Evolutionary conservation across 2,888 invertebrate genomes (phyloP).

Genomic region (Bombyx huttoni): DNA sequence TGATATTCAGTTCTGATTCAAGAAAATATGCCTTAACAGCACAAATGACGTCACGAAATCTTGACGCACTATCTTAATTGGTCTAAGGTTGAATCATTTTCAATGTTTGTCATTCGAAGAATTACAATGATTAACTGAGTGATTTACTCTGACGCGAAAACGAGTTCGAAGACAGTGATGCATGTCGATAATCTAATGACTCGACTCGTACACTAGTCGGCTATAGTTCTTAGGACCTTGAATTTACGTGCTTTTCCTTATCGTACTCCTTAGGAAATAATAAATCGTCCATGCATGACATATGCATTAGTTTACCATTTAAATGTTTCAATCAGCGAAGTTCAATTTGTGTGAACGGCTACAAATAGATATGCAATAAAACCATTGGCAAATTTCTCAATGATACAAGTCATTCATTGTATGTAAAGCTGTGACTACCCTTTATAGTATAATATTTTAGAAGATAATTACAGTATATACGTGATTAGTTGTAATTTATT

Average conservation of each 20-base stretch:
- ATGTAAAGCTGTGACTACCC: not conserved
- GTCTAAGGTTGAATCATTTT: constrained; percentile 37
- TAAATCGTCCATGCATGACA: too few relatives aligned
- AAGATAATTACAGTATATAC: not conserved
- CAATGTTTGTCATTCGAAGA: constrained; percentile 54
- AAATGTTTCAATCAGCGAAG: too few relatives aligned
- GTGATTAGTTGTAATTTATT: constrained; percentile 10
- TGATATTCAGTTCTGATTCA: constrained; percentile 21
- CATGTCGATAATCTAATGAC: not conserved
- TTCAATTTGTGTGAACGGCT: too few relatives aligned
- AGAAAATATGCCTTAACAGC: constrained; percentile 9
- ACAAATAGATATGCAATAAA: too few relatives aligned
- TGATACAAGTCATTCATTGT: not conserved
- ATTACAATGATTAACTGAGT: constrained; percentile 29
- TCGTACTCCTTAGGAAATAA: not conserved
- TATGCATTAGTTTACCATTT: too few relatives aligned
- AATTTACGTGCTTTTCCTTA: not conserved
- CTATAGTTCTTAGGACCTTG: not conserved
- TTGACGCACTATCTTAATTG: constrained; percentile 19
- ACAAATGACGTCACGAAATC: constrained; percentile 33
- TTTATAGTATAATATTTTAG: not conserved
- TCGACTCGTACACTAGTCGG: not conserved
- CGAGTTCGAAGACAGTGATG: constrained; percentile 7
- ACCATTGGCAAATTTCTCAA: too few relatives aligned
- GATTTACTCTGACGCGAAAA: constrained; percentile 19